Percentiles rank a stretch among this genome's conserved stretches.
Evolutionary conservation across 2,888 invertebrate species (phyloP).

Genomic region (Acrobasis repandana): DNA sequence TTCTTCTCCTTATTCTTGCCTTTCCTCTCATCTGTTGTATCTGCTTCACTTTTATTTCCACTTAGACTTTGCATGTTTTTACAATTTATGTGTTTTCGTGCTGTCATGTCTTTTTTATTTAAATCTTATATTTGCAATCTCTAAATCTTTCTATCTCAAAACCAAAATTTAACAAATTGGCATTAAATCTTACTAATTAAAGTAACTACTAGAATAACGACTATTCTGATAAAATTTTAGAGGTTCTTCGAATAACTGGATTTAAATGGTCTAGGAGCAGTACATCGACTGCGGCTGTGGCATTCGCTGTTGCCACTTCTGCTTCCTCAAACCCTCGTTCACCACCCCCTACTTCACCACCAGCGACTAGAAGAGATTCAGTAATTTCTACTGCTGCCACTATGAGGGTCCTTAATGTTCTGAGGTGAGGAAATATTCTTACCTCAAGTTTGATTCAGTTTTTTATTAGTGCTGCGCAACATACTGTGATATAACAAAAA

Average conservation of each 20-base stretch:
- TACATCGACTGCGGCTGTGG: slow-evolving; percentile 93
- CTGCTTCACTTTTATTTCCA: not conserved
- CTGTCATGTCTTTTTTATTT: not conserved
- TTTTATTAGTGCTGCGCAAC: not conserved
- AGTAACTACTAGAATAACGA: not conserved
- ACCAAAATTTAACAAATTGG: not conserved
- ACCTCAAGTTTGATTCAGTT: slow-evolving; percentile 14
- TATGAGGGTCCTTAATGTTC: slow-evolving; percentile 94
- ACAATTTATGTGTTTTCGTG: slow-evolving; percentile 19
- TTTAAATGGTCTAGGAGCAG: slow-evolving; percentile 85
- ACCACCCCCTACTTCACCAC: slow-evolving; percentile 78
- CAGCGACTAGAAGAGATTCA: slow-evolving; percentile 83
- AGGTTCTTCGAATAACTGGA: slow-evolving; percentile 2
- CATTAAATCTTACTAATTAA: not conserved
- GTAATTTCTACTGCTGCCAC: slow-evolving; percentile 96
- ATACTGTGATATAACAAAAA: too few relatives aligned
- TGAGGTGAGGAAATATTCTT: slow-evolving; percentile 71
- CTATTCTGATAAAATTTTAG: not conserved
- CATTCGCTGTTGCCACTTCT: slow-evolving; percentile 95
- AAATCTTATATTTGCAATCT: not conserved
- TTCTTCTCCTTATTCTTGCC: not conserved
- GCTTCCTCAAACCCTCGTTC: slow-evolving; percentile 92
- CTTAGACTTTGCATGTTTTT: slow-evolving; percentile 21
- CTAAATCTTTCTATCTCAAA: not conserved
- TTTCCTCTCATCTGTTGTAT: slow-evolving; percentile 2